Evolutionary conservation across 1,140 invertebrate species (phyloP), one percentile per base, ranked within the genome.

Genomic region (Eriocheir sinensis): DNA sequence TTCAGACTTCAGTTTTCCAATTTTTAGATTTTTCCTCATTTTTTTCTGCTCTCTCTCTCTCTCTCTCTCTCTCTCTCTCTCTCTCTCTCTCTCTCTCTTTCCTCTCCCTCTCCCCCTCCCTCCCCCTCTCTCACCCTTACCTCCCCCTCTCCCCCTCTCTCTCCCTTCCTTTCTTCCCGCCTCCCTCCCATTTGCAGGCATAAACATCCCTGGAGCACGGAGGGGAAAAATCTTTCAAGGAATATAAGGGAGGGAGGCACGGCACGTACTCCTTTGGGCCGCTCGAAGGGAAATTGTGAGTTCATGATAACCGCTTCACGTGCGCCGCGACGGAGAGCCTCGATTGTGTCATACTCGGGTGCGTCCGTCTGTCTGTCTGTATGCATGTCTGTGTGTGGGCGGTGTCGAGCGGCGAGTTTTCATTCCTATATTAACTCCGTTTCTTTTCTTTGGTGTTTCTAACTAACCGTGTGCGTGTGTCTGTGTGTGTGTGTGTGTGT

Each of bases 11-110:
- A n/a, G n/a, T n/a, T n/a, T n/a, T n/a, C n/a, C n/a, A n/a, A n/a
- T n/a, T n/a, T n/a, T n/a, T n/a, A n/a, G n/a, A n/a, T n/a, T n/a
- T n/a, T n/a, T n/a, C n/a, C n/a, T 48, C 44, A 8, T 15, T 48
- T 15, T 48, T 15, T 48, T 15, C 15, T 15, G 4, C 44, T 48
- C 60, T 72, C 60, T 72, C 60, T 72, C 60, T 72, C 60, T 72
- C 60, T 72, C 60, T 72, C 60, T 72, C 60, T 72, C 60, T 72
- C 60, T 72, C 60, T 72, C 60, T 72, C 27, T 72, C 60, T 72
- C 60, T 72, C 60, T 72, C 60, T 72, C 60, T 72, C 27, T 72
- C 60, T 72, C 60, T 72, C 60, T 72, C 60, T 72, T 8, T 72
- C 48, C n/a, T 72, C 21, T 0, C 21, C 27, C 60, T 72, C 60